phyloP scores from a whole-genome alignment of 2,888 invertebrate species.

The Leptopilina syphax region DNA sequence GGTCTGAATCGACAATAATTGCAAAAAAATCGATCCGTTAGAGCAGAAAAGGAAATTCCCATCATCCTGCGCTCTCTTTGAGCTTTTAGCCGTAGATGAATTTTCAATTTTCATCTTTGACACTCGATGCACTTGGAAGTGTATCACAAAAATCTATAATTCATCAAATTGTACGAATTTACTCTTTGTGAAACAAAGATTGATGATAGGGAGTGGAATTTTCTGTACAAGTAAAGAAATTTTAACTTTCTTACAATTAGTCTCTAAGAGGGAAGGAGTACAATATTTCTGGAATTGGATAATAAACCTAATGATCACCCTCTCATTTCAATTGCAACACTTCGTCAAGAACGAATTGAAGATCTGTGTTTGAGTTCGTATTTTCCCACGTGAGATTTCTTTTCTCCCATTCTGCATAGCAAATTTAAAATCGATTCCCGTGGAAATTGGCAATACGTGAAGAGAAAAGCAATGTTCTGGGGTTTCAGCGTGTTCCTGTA shows the following conservation, averaged over 20 bases:
- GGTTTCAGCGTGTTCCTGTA: not conserved
- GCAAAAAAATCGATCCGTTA: slow-evolving; percentile 44
- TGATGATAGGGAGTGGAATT: no score
- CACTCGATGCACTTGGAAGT: no score
- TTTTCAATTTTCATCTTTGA: not conserved
- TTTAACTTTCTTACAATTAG: no score
- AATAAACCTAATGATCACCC: not conserved
- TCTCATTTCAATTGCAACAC: not conserved
- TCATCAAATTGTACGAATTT: no score
- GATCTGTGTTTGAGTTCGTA: not conserved
- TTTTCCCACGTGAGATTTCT: not conserved
- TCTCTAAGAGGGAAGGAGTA: no score
- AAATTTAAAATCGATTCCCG: slow-evolving; percentile 30
- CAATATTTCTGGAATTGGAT: no score
- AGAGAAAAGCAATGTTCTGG: not conserved
- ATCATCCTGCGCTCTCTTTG: not conserved
- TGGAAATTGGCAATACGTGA: not conserved
- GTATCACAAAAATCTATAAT: no score
- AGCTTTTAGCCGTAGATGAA: not conserved
- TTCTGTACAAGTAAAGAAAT: no score
- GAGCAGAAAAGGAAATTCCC: slow-evolving; percentile 1
- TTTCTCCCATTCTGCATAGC: not conserved
- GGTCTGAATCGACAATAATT: slow-evolving; percentile 60
- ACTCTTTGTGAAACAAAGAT: no score
- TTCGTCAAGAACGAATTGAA: not conserved